Evolutionary conservation across 2,113 vertebrate genomes (phyloP).

Genomic region (Vanacampus margaritifer): DNA sequence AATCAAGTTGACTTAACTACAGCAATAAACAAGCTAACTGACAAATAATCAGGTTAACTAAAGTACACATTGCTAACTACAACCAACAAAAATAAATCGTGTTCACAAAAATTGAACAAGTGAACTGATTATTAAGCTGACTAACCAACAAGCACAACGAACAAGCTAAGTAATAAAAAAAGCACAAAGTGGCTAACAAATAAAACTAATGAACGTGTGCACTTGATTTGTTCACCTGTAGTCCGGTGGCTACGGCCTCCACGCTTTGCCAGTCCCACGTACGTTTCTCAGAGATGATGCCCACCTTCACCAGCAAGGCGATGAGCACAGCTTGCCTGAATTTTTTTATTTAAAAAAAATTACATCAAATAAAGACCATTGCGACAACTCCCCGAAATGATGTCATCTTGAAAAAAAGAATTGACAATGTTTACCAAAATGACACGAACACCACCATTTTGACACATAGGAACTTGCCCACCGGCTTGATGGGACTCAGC

Average conservation of each 20-base stretch:
- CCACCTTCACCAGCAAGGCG: conserved; percentile 92
- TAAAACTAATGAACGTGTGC: neutral
- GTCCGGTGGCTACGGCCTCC: conserved; percentile 92
- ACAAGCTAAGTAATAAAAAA: no score
- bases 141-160: no score
- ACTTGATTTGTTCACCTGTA: conserved; percentile 77
- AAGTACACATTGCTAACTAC: no score
- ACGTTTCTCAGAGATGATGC: conserved; percentile 86
- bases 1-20: no score
- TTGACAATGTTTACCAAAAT: conserved; percentile 84
- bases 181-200: no score
- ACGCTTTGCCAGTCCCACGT: conserved; percentile 95
- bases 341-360: neutral
- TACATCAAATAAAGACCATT: no score
- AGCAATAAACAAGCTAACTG: no score
- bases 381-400: neutral
- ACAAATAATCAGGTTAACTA: no score
- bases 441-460: conserved; percentile 98
- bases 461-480: conserved; percentile 97
- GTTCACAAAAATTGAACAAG: no score
- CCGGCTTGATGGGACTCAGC: conserved; percentile 89
- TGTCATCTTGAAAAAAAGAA: neutral
- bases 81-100: no score
- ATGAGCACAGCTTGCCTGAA: conserved; percentile 93
- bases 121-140: no score